Conservation (phyloP, 2,113 vertebrate species). For the Hemiscyllium ocellatum region DNA sequence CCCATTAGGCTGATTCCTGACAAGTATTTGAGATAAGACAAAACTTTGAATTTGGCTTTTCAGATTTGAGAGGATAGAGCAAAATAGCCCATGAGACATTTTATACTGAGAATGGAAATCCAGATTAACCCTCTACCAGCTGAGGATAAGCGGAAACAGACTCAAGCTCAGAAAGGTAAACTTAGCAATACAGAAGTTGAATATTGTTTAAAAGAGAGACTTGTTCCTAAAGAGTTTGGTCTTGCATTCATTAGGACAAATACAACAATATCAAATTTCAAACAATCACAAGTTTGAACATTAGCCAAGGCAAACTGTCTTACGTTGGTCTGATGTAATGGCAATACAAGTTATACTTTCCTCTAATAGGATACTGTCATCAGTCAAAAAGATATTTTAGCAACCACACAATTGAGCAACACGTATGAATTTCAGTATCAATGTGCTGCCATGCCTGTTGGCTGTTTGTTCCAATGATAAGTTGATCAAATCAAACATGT, state of each 20-base stretch:
- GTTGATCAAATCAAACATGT: background rate
- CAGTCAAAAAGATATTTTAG: background rate
- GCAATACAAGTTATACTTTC: background rate
- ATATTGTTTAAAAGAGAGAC: background rate
- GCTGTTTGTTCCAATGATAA: background rate
- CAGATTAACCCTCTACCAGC: background rate
- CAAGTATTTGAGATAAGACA: background rate
- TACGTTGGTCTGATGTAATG: background rate
- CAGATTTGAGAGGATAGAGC: background rate
- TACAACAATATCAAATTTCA: background rate
- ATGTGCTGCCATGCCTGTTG: background rate
- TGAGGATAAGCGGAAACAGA: background rate
- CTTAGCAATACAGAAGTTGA: background rate
- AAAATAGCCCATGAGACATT: background rate
- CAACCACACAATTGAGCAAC: background rate
- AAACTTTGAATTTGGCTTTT: background rate
- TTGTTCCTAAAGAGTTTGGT: background rate
- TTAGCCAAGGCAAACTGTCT: background rate
- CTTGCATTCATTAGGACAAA: background rate
- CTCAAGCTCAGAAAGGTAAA: background rate
- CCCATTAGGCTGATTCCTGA: background rate
- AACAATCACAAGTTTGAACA: background rate
- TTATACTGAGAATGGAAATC: background rate
- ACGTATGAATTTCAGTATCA: background rate
- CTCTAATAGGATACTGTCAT: background rate